Percentiles rank a stretch among this genome's conserved stretches.
Evolutionary conservation across 1,140 invertebrate genomes (phyloP).

Genomic region (Apis mellifera): Amel_HAv3.1 CM009931.2:14441501-14442000

Average conservation of each 20-base stretch:
- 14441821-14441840: neutral
- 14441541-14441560: neutral
- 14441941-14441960: neutral
- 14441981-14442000: slow-evolving; percentile 66
- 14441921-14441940: neutral
- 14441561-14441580: neutral
- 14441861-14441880: neutral
- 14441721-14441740: slow-evolving; percentile 78
- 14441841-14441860: neutral
- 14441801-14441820: slow-evolving; percentile 1
- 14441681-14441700: slow-evolving; percentile 80
- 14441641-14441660: slow-evolving; percentile 62
- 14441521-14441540: slow-evolving; percentile 18
- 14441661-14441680: slow-evolving; percentile 79
- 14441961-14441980: neutral
- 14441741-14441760: slow-evolving; percentile 63
- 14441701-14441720: slow-evolving; percentile 81
- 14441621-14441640: neutral
- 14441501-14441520: slow-evolving; percentile 56
- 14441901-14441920: no score
- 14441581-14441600: neutral
- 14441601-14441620: neutral
- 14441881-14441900: neutral
- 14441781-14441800: slow-evolving; percentile 12
- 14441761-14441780: slow-evolving; percentile 39